A percentile compares a stretch with the other conserved stretches of the same genome.
These are phyloP conservation scores for Atherix ibis DNA, from an alignment of 2,888 invertebrate genomes.

Conservation along the genomic window DNA sequence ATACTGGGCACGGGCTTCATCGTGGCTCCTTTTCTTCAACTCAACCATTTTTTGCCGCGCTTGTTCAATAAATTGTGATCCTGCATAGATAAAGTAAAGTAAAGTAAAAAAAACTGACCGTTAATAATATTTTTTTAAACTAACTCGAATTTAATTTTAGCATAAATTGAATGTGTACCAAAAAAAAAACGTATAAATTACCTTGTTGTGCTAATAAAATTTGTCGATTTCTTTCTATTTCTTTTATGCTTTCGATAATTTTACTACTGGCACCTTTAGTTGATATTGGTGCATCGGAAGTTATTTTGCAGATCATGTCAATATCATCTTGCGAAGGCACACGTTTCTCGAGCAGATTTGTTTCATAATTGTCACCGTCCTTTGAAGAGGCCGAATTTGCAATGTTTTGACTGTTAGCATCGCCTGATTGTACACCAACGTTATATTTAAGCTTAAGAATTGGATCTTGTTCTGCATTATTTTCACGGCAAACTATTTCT, in stretches of 20 bases:
- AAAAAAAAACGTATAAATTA: constrained; percentile 22
- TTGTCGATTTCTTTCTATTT: constrained; percentile 76
- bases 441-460: constrained; percentile 16
- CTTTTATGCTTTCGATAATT: constrained; percentile 72
- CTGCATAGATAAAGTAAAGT: constrained; percentile 32
- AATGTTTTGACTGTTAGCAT: constrained; percentile 4
- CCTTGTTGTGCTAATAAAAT: constrained; percentile 82
- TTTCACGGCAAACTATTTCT: constrained; percentile 7
- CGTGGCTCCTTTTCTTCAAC: constrained; percentile 69
- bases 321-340: constrained; percentile 74
- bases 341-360: constrained; percentile 29
- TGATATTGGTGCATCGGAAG: constrained; percentile 62
- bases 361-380: constrained; percentile 30
- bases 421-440: constrained; percentile 7
- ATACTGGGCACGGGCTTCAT: constrained; percentile 82
- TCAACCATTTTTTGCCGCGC: constrained; percentile 76
- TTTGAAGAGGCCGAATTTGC: constrained; percentile 27
- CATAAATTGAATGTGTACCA: constrained; percentile 2
- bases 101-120: neutral
- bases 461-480: constrained; percentile 14
- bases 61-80: constrained; percentile 81
- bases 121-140: no score
- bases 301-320: constrained; percentile 78
- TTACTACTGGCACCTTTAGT: constrained; percentile 54
- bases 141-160: no score